Percentiles rank a stretch among this genome's conserved stretches.
phyloP scores from a whole-genome alignment of 2,113 vertebrate genomes.

The Hippoglossus stenolepis region DNA sequence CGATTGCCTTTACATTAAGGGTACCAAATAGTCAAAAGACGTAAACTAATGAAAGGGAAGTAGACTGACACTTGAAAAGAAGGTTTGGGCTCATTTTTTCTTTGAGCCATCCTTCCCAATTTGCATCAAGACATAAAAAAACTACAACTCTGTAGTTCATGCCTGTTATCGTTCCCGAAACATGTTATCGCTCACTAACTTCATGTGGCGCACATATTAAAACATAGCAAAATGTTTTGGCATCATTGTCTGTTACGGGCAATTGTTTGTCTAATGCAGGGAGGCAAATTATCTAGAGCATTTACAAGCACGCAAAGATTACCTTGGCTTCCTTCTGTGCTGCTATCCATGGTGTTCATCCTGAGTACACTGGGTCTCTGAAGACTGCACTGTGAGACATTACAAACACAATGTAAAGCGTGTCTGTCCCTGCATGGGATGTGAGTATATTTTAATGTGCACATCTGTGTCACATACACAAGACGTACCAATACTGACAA shows the following conservation, averaged over 20 bases:
- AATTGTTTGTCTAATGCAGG: slow-evolving; percentile 67
- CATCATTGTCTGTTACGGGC: slow-evolving; percentile 69
- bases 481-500: slow-evolving; percentile 66
- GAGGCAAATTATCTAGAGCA: slow-evolving; percentile 70
- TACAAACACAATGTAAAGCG: slow-evolving; percentile 73
- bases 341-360: slow-evolving; percentile 80
- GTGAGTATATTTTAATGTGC: slow-evolving; percentile 74
- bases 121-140: slow-evolving; percentile 57
- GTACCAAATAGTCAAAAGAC: slow-evolving; percentile 76
- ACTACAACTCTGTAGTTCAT: background rate
- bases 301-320: slow-evolving; percentile 66
- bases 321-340: slow-evolving; percentile 75
- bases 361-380: slow-evolving; percentile 77
- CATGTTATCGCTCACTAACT: slow-evolving; percentile 48
- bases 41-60: slow-evolving; percentile 63
- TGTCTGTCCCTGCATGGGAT: slow-evolving; percentile 71
- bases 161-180: background rate
- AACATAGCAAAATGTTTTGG: slow-evolving; percentile 53
- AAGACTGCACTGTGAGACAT: slow-evolving; percentile 83
- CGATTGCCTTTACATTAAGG: slow-evolving; percentile 78
- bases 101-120: slow-evolving; percentile 68
- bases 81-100: slow-evolving; percentile 55
- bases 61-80: slow-evolving; percentile 68
- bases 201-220: slow-evolving; percentile 52
- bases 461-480: slow-evolving; percentile 74